A percentile compares a stretch with the other conserved stretches of the same genome.
phyloP scores from a whole-genome alignment of 2,888 invertebrate genomes.

The Actias luna region DNA sequence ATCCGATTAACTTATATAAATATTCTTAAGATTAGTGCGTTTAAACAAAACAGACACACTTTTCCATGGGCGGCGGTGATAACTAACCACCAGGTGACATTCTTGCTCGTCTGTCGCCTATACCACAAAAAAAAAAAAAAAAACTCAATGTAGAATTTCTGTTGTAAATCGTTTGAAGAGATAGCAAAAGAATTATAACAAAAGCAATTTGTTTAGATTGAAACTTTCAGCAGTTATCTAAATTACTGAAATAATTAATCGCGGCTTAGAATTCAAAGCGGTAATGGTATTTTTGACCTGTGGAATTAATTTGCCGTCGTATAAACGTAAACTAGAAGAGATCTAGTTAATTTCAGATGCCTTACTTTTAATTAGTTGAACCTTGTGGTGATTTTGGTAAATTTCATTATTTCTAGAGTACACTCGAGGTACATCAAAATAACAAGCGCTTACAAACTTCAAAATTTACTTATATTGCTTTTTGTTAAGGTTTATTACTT shows the following conservation, averaged over 20 bases:
- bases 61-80: too few species aligned
- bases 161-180: neutral
- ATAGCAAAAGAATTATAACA: neutral
- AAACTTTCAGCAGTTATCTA: neutral
- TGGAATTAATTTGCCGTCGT: neutral
- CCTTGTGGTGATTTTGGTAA: neutral
- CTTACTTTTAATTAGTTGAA: neutral
- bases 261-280: neutral
- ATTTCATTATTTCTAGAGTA: neutral
- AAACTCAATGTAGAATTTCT: neutral
- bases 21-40: too few species aligned
- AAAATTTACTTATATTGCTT: neutral
- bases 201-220: neutral
- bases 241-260: neutral
- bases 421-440: neutral
- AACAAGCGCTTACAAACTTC: neutral
- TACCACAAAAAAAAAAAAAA: neutral
- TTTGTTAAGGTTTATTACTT: neutral
- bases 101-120: too few species aligned
- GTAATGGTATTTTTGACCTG: neutral
- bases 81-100: too few species aligned
- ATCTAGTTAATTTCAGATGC: neutral
- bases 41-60: too few species aligned
- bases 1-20: too few species aligned
- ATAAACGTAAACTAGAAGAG: constrained; percentile 5